Conservation (phyloP, 2,113 vertebrate genomes). For the Erinaceus europaeus region DNA sequence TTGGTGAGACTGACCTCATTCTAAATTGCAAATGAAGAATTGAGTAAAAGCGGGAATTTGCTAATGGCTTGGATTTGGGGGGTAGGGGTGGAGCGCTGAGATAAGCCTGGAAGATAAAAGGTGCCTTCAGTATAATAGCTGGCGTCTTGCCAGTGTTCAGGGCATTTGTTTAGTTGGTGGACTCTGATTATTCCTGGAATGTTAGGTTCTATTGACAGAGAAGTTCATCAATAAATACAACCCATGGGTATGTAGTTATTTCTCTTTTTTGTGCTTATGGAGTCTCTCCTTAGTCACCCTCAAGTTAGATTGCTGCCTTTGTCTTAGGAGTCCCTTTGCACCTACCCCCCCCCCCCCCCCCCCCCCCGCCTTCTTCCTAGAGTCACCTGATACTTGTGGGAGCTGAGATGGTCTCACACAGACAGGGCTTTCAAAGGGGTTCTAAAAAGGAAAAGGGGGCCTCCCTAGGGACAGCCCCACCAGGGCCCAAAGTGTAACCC, state of each 20-base stretch:
- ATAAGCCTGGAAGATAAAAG: slow-evolving; percentile 73
- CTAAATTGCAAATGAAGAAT: slow-evolving; percentile 46
- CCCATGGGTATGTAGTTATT: slow-evolving; percentile 76
- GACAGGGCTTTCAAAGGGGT: slow-evolving; percentile 95
- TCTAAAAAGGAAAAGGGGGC: slow-evolving; percentile 91
- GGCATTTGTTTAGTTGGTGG: slow-evolving; percentile 78
- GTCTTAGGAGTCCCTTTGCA: slow-evolving; percentile 72
- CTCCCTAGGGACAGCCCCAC: slow-evolving; percentile 81
- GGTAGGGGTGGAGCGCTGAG: slow-evolving; percentile 28
- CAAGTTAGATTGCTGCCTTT: slow-evolving; percentile 73
- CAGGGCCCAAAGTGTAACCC: slow-evolving; percentile 78
- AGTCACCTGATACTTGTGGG: slow-evolving; percentile 97
- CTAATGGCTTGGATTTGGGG: slow-evolving; percentile 40
- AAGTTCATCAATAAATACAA: slow-evolving; percentile 80
- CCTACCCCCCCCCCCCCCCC: slow-evolving; percentile 62
- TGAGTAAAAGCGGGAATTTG: slow-evolving; percentile 42
- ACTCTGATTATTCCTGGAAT: slow-evolving; percentile 86
- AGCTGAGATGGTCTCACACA: slow-evolving; percentile 88
- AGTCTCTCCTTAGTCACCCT: neutral
- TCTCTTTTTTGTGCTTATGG: slow-evolving; percentile 56
- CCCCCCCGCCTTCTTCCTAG: slow-evolving; percentile 78
- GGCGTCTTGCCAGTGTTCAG: slow-evolving; percentile 78
- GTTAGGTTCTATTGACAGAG: slow-evolving; percentile 81
- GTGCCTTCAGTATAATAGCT: slow-evolving; percentile 78
- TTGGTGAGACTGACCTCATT: slow-evolving; percentile 26